Evolutionary conservation across 1,140 invertebrate species (phyloP).

Genomic region (Limonius californicus): DNA sequence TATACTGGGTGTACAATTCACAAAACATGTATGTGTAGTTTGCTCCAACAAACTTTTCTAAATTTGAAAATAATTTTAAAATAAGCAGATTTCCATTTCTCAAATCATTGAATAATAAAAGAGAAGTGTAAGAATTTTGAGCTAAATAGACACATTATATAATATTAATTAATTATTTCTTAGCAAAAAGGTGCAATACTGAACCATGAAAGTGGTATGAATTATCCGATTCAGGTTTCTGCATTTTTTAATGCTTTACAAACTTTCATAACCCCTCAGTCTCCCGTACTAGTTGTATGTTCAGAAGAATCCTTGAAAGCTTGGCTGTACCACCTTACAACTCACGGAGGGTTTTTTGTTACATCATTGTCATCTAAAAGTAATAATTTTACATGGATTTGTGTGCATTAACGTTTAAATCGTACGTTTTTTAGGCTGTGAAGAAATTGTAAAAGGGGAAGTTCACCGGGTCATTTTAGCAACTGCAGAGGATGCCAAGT

Average conservation of each 20-base stretch:
- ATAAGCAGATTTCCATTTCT: too few relatives aligned
- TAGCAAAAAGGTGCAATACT: conserved; percentile 38
- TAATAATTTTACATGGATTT: too few relatives aligned
- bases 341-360: conserved; percentile 27
- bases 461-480: not conserved
- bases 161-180: not conserved
- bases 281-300: conserved; percentile 30
- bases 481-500: conserved; percentile 1
- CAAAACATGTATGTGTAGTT: too few relatives aligned
- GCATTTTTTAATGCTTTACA: conserved; percentile 31
- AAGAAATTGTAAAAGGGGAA: not conserved
- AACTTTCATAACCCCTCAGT: conserved; percentile 8
- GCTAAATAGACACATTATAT: too few relatives aligned
- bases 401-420: too few relatives aligned
- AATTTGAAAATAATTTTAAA: too few relatives aligned
- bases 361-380: conserved; percentile 3
- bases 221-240: conserved; percentile 33
- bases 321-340: conserved; percentile 36
- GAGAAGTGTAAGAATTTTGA: too few relatives aligned
- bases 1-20: too few relatives aligned
- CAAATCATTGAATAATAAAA: too few relatives aligned
- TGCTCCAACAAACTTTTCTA: too few relatives aligned
- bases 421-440: conserved; percentile 3
- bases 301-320: conserved; percentile 23
- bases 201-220: conserved; percentile 37